These are phyloP conservation scores for Palaemon carinicauda DNA, from an alignment of 1,140 invertebrate genomes.

Conservation along the genomic window DNA sequence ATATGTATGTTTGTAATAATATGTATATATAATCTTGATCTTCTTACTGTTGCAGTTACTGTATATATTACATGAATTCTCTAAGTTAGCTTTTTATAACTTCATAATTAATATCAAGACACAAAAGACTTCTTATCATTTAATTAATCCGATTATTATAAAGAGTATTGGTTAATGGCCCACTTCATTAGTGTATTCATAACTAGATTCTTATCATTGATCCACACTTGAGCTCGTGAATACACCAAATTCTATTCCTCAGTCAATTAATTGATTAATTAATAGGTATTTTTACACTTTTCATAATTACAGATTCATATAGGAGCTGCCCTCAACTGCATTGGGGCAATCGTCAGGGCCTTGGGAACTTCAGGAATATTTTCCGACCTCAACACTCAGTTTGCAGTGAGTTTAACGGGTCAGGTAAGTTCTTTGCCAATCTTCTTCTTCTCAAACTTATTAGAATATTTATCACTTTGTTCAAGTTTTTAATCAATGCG, in stretches of 20 bases:
- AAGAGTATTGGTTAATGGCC: too few species aligned
- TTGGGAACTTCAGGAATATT: not conserved
- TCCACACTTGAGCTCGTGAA: not conserved
- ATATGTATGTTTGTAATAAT: too few species aligned
- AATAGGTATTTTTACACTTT: not conserved
- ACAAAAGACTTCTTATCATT: too few species aligned
- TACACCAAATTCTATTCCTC: not conserved
- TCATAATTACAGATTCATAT: conserved; percentile 46
- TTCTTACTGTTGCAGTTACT: too few species aligned
- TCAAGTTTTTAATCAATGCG: too few species aligned
- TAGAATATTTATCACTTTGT: too few species aligned
- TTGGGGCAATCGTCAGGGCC: not conserved
- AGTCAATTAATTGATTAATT: not conserved
- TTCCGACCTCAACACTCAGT: not conserved
- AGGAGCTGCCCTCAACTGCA: conserved; percentile 12
- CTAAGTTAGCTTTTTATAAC: too few species aligned
- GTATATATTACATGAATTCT: too few species aligned
- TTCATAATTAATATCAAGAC: too few species aligned
- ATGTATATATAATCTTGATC: too few species aligned
- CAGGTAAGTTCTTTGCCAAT: conserved; percentile 7
- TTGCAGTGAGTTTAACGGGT: conserved; percentile 13
- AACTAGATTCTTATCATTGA: not conserved
- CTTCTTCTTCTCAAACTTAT: not conserved
- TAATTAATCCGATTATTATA: too few species aligned
- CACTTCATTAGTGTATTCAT: not conserved